Percentiles rank a stretch among this genome's conserved stretches.
These are phyloP conservation scores for Dromiciops gliroides DNA, from an alignment of 2,113 vertebrate genomes.

Conservation along the genomic window DNA sequence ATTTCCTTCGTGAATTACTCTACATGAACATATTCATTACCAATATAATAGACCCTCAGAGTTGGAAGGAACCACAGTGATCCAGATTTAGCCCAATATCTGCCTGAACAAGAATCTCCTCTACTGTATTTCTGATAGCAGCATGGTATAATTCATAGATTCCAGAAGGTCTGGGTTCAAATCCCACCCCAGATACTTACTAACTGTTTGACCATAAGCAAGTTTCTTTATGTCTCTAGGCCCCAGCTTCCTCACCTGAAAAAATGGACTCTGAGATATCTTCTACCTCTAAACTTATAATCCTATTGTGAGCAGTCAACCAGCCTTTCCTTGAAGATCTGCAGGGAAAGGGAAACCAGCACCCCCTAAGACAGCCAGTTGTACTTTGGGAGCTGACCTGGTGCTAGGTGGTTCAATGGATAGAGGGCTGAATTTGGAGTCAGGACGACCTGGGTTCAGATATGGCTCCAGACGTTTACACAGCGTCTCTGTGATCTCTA, in stretches of 20 bases:
- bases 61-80: neutral
- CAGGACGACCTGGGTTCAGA: neutral
- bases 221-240: neutral
- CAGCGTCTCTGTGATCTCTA: neutral
- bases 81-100: neutral
- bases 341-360: neutral
- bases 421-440: neutral
- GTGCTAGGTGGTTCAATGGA: neutral
- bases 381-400: neutral
- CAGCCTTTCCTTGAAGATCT: neutral
- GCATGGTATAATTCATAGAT: neutral
- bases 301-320: neutral
- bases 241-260: neutral
- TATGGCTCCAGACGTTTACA: neutral
- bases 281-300: neutral
- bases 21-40: neutral
- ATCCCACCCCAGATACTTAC: neutral
- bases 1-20: neutral
- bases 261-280: neutral
- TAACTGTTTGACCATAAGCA: neutral
- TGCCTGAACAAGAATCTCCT: neutral
- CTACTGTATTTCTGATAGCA: neutral
- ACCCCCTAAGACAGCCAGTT: neutral
- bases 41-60: neutral
- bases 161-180: neutral